Conservation (phyloP, 1,140 invertebrate species). For the Pseudobourletiella spinata region DNA sequence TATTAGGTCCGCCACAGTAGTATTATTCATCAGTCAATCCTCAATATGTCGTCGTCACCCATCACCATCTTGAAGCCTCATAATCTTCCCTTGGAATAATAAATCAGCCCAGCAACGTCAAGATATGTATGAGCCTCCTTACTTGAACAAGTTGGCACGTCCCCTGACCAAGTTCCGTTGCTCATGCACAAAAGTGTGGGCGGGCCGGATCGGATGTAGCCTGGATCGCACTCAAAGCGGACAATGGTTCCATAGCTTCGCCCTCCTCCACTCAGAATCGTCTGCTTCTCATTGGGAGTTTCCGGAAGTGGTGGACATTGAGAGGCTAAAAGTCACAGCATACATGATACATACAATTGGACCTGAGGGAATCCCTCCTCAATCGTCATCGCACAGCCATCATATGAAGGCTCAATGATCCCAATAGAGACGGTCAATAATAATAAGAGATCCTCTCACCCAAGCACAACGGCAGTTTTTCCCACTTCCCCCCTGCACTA, state of each 20-base stretch:
- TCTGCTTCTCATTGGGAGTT: constrained; percentile 76
- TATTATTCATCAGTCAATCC: too few relatives aligned
- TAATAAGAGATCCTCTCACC: constrained; percentile 46
- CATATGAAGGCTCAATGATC: background rate
- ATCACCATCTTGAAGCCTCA: too few relatives aligned
- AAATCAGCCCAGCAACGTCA: too few relatives aligned
- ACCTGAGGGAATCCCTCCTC: too few relatives aligned
- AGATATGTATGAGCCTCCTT: too few relatives aligned
- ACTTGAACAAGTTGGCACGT: constrained; percentile 78
- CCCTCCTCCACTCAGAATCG: constrained; percentile 83
- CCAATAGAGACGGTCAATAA: background rate
- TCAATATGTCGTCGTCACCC: too few relatives aligned
- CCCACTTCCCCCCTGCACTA: constrained; percentile 77
- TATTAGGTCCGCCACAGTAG: background rate
- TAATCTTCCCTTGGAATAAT: too few relatives aligned
- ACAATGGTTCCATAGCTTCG: constrained; percentile 92
- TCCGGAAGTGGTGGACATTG: constrained; percentile 84
- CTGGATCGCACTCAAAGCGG: constrained; percentile 85
- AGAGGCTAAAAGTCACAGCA: constrained; percentile 55
- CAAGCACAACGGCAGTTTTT: constrained; percentile 73
- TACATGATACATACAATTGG: too few relatives aligned
- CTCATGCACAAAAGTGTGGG: constrained; percentile 90
- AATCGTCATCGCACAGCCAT: too few relatives aligned
- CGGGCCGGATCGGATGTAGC: constrained; percentile 77
- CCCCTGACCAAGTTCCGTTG: constrained; percentile 91